These are phyloP conservation scores for Drosophila sechellia DNA, from an alignment of 1,140 invertebrate genomes.

Conservation along the genomic window DNA sequence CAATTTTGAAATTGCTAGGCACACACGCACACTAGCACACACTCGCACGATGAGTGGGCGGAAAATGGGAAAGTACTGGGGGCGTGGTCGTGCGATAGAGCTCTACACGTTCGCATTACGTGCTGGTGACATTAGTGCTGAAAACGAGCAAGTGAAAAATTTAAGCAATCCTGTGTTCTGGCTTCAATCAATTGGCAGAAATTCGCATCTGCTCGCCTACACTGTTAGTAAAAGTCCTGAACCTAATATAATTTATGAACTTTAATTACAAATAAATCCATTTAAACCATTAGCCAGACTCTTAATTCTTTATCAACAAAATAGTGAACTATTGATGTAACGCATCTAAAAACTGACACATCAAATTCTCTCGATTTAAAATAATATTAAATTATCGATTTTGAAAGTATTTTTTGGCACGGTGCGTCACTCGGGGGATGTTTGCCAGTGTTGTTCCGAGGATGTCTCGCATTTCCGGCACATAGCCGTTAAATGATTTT, in stretches of 20 bases:
- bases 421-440: conserved; percentile 10
- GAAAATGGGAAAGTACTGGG: conserved; percentile 12
- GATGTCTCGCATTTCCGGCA: conserved; percentile 65
- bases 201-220: conserved; percentile 46
- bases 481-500: conserved; percentile 79
- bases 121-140: conserved; percentile 66
- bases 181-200: conserved; percentile 71
- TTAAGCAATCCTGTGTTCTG: conserved; percentile 59
- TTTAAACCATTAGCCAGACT: not conserved
- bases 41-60: conserved; percentile 1
- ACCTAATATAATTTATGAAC: not conserved
- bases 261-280: not conserved
- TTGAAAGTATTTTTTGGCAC: not conserved
- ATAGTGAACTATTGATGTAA: not conserved
- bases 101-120: conserved; percentile 68
- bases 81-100: not conserved
- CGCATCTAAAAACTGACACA: not conserved
- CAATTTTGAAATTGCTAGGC: conserved; percentile 77
- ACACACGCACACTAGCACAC: conserved; percentile 34
- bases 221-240: not conserved
- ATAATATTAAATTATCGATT: not conserved
- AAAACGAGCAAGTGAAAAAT: conserved; percentile 68
- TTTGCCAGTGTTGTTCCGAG: conserved; percentile 32
- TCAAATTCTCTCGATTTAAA: too few species aligned
- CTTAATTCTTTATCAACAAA: not conserved